Evolutionary conservation across 2,797 vertebrate species (phyloP), one percentile per base, ranked within the genome.

Genomic region (Enteromius radiatus): DNA sequence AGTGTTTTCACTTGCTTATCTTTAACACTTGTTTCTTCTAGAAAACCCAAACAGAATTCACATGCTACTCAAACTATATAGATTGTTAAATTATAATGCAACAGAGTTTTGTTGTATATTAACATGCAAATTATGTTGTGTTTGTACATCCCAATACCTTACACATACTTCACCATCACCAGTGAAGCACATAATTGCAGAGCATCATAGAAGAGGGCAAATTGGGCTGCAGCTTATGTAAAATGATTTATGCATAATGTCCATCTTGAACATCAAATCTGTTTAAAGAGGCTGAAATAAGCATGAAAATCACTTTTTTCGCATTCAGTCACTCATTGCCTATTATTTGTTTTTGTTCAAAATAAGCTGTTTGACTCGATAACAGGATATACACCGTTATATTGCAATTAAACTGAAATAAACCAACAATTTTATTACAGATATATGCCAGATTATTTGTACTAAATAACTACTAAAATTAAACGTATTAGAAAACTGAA

Each of bases 1-100:
- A 36, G 6, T 36, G 15, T n/a, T 71, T 71, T 28, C 54, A 47
- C 54, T 49, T 26, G 21, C 45, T 74, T 75, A 65, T 75, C 59
- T 81, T 33, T 65, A 59, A 28, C 45, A 21, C 17, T 71, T 26
- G 28, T 38, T 36, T 23, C 4, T n/a, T n/a, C n/a, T n/a, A 15
- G 1, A 65, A 19, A 73, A 26, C 59, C 26, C 41, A 49, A 61
- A 73, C 1, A 64, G 43, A 47, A 81, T 64, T 43, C 41, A 23
- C 19, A 38, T 36, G 26, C 4, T 63, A 4, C 21, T 9, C 11
- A 17, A 5, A 31, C 38, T 26, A 19, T 1, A 31, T 17, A 4
- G n/a, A 61, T 76, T 23, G 21, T 38, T 10, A 41, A 52, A 75
- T 23, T 15, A 17, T 14, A 0, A 61, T 76, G 28, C 17, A 63